Evolutionary conservation across 2,113 vertebrate species (phyloP), one percentile per base, ranked within the genome.

Genomic region (Saguinus imperator): DNA sequence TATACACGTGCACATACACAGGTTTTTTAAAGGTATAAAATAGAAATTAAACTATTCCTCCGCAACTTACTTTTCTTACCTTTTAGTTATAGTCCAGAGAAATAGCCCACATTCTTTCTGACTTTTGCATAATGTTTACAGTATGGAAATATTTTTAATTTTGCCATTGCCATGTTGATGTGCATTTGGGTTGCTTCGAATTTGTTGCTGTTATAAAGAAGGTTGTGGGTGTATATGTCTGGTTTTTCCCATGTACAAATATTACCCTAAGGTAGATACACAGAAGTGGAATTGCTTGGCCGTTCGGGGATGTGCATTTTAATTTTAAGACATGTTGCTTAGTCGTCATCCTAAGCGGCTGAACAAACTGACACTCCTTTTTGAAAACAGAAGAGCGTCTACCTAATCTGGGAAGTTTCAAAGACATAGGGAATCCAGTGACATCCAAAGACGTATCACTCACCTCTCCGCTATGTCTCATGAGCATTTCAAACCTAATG

Each of bases 71-170:
- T 32, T 70, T 84, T 66, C 75, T 89, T 45, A 92, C 50, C 35
- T 73, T 95, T 94, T 79, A 68, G 95, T 94, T 91, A 79, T 3
- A 72, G n/a, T 91, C 80, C 21, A 35, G 12, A 80, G 55, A 88
- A 1, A 50, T 92, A 73, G 3, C 57, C n/a, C 85, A 10, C 50
- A 70, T 94, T 94, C 5, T 66, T 84, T 94, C 70, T 25, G 70
- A 58, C 16, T 58, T 20, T 66, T 84, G 55, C 4, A 73, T 91
- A 85, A 80, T 89, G 68, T 57, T 90, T 45, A 88, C 50, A 72
- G 18, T 37, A 50, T 85, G 57, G 13, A 75, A 80, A 68, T 89
- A 80, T 83, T 91, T 94, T 85, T 50, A 95, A 85, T 94, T 94
- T 87, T 94, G 64, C 37, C 25, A 80, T 85, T 80, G 5, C 5